phyloP scores from a whole-genome alignment of 2,888 invertebrate species.

The Cheilosia grossa region DNA sequence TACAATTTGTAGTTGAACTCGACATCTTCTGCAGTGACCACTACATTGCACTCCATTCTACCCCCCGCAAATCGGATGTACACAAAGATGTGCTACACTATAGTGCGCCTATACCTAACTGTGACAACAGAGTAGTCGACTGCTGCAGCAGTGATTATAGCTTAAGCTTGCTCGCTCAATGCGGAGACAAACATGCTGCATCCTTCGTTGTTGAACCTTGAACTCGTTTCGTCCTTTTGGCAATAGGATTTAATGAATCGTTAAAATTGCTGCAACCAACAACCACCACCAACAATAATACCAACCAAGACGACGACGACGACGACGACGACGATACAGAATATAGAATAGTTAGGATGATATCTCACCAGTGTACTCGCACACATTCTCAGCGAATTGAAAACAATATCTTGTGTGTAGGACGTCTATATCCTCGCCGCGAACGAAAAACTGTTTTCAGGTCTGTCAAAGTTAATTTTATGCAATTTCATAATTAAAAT shows the following conservation, averaged over 20 bases:
- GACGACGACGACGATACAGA: constrained; percentile 4
- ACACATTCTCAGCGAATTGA: constrained; percentile 8
- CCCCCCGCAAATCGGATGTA: constrained; percentile 1
- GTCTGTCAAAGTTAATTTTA: constrained; percentile 71
- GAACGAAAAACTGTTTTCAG: constrained; percentile 57
- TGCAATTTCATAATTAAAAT: constrained; percentile 75
- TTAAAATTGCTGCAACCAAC: constrained; percentile 70
- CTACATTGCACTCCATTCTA: not conserved
- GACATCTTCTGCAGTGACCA: not conserved
- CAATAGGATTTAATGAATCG: constrained; percentile 74
- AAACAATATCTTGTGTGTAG: constrained; percentile 41
- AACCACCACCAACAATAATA: constrained; percentile 20
- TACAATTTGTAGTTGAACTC: not conserved
- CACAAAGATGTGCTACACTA: constrained; percentile 35
- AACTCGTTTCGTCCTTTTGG: constrained; percentile 73
- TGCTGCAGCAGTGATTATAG: constrained; percentile 67
- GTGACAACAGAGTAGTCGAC: constrained; percentile 49
- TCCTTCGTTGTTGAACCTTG: constrained; percentile 63
- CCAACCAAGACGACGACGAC: constrained; percentile 40
- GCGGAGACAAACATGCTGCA: constrained; percentile 71
- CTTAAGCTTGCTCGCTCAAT: constrained; percentile 61
- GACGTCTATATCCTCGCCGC: constrained; percentile 48
- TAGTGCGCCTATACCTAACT: constrained; percentile 5
- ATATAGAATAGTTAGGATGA: not conserved
- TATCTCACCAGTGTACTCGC: not conserved